Evolutionary conservation across 2,888 invertebrate genomes (phyloP), one percentile per base, ranked within the genome.

Genomic region (Neoscelio sp.): DNA sequence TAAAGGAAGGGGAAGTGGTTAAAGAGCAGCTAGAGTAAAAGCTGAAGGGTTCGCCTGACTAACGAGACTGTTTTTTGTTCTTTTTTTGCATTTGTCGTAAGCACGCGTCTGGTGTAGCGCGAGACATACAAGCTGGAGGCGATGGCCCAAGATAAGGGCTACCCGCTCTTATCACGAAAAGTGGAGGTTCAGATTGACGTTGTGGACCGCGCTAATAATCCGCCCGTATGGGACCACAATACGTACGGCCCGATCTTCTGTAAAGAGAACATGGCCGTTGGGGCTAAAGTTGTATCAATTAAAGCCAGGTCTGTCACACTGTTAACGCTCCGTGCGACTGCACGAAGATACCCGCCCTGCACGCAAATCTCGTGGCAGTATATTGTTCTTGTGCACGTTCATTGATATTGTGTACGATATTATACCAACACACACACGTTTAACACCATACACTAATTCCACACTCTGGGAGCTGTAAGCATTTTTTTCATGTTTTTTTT

Each of bases 161-260:
- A 94, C 92, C 97, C 97, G 92, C 95, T 97, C 92, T 95, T 98
- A 93, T 96, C 97, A 92, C 95, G 98, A 93, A 96, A 96, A 92
- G 98, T 98, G 93, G 97, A 97, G 93, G 98, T 99, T 92, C 97
- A 97, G 93, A 98, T 99, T 93, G 97, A 97, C 94, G 98, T 98
- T 93, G 98, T 98, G 93, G 98, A 97, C 94, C 95, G 96, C 93
- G 98, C 96, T 91, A 98, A 97, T 95, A 98, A 97, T 95, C 98
- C 96, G 92, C 98, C 97, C 92, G 96, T 96, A 92, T 98, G 97
- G 98, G 98, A 97, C 93, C 96, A 97, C 94, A 95, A 94, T 92
- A 96, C 97, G 92, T 98, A 98, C 93, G 98, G 98, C 91, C 98
- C 98, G 91, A 96, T 97, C 95, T 96, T 95, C 95, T 96, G 97